phyloP scores from a whole-genome alignment of 23 tunicate genomes.

The Styela plicata region DNA sequence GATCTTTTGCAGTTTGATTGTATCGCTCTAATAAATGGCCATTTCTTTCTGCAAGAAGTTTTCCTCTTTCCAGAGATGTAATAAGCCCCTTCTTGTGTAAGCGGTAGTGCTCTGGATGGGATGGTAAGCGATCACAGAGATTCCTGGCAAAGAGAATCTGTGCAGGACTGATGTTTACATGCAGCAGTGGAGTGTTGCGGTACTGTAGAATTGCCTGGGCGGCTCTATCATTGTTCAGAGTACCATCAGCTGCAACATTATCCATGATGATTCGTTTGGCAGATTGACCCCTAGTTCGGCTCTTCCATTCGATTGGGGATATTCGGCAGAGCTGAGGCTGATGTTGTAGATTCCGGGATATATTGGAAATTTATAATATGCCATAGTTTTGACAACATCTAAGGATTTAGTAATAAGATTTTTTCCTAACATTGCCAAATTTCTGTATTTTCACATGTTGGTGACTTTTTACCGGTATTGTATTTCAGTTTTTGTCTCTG shows the following conservation, averaged over 20 bases:
- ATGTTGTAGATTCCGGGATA: neutral
- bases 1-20: neutral
- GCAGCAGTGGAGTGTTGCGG: neutral
- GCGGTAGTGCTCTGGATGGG: too few relatives aligned
- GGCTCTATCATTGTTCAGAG: neutral
- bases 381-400: too few relatives aligned
- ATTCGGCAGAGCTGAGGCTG: neutral
- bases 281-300: neutral
- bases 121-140: neutral
- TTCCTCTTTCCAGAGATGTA: neutral
- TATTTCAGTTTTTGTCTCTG: too few relatives aligned
- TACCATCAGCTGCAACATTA: neutral
- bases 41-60: neutral
- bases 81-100: neutral
- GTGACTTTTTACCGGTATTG: too few relatives aligned
- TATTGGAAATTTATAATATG: too few relatives aligned
- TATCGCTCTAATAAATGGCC: neutral
- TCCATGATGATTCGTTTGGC: neutral
- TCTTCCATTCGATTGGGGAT: neutral
- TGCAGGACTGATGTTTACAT: neutral
- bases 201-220: neutral
- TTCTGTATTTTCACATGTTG: too few relatives aligned
- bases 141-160: neutral
- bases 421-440: too few relatives aligned
- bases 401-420: too few relatives aligned